Conservation (phyloP, 2,888 invertebrate species). For the Branchipolynoe longqiensis region DNA sequence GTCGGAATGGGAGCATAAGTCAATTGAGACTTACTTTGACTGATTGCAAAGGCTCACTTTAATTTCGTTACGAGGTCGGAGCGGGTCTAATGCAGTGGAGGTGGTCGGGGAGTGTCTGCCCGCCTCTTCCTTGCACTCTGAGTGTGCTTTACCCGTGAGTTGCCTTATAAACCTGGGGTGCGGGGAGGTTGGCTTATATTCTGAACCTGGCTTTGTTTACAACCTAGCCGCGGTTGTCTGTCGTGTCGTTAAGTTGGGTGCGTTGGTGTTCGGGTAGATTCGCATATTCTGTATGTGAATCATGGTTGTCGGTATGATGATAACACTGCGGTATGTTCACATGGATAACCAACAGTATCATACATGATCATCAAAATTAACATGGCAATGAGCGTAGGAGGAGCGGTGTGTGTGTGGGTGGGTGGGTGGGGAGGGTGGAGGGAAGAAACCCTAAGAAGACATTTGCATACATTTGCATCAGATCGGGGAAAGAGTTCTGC, state of each 20-base stretch:
- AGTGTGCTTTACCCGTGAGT: too few species aligned
- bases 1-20: not conserved
- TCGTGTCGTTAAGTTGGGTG: not conserved
- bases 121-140: too few species aligned
- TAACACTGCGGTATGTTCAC: too few species aligned
- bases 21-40: slow-evolving; percentile 13
- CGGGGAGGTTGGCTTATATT: too few species aligned
- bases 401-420: too few species aligned
- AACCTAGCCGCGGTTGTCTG: too few species aligned
- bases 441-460: not conserved
- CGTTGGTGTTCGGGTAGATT: not conserved
- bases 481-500: slow-evolving; percentile 21
- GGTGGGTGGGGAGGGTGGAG: too few species aligned
- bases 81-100: slow-evolving; percentile 26
- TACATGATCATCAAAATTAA: slow-evolving; percentile 17
- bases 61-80: slow-evolving; percentile 14
- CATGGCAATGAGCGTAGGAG: slow-evolving; percentile 35
- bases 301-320: not conserved
- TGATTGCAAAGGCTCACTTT: slow-evolving; percentile 3
- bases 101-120: too few species aligned
- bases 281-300: not conserved
- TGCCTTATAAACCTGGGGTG: too few species aligned
- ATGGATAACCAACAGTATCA: slow-evolving; percentile 20
- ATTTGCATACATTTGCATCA: slow-evolving; percentile 43
- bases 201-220: too few species aligned